Percentiles rank a stretch among this genome's conserved stretches.
phyloP scores from a whole-genome alignment of 2,888 invertebrate genomes.

The Plebejus melissa region DNA sequence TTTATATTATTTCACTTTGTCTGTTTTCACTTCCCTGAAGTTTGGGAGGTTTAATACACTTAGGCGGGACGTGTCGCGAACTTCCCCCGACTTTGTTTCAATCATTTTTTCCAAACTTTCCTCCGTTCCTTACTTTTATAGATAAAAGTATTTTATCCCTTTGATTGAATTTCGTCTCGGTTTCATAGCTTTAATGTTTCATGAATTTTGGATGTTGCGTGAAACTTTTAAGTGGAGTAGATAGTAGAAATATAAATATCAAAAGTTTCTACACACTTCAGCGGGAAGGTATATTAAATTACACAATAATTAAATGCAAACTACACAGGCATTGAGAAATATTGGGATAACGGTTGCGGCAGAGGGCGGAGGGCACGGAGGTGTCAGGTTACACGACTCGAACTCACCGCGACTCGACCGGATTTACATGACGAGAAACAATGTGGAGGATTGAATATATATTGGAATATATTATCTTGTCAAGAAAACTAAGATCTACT shows the following conservation, averaged over 20 bases:
- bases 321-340: conserved; percentile 15
- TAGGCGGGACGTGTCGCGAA: conserved; percentile 61
- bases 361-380: conserved; percentile 13
- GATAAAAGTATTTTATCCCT: conserved; percentile 32
- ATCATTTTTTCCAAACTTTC: conserved; percentile 62
- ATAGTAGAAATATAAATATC: not conserved
- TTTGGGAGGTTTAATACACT: conserved; percentile 74
- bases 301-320: conserved; percentile 18
- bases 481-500: not conserved
- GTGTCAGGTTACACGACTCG: conserved; percentile 20
- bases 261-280: not conserved
- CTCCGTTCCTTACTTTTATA: conserved; percentile 39
- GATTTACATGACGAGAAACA: conserved; percentile 17
- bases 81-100: conserved; percentile 62
- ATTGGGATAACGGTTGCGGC: conserved; percentile 11
- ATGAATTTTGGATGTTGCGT: conserved; percentile 1
- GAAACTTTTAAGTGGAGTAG: not conserved
- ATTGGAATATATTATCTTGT: conserved; percentile 14
- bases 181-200: conserved; percentile 5
- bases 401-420: conserved; percentile 10
- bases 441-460: conserved; percentile 16
- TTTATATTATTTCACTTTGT: conserved; percentile 74
- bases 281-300: not conserved
- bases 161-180: conserved; percentile 9
- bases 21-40: conserved; percentile 65